Base-by-base conservation (phyloP, 1,140 invertebrate genomes). In the Dreissena rostriformis region DNA sequence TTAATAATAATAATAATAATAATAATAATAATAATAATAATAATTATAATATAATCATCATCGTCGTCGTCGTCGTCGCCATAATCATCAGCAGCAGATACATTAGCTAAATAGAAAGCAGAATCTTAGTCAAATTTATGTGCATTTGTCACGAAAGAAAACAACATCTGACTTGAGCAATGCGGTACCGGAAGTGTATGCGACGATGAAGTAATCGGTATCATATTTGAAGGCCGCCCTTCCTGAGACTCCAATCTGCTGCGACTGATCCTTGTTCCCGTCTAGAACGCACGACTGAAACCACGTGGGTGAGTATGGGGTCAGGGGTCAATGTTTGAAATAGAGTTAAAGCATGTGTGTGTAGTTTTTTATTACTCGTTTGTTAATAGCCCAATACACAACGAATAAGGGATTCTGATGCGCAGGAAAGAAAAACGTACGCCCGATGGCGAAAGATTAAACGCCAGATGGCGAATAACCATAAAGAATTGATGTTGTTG, bases 181-280 rank as follows among this genome's bases (percentile, higher is more conserved):
- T 6, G 71, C 71, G 6, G 70, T 12, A 12, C 80, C 80, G n/a
- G 71, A 65, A 29, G 80, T 82, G 63, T 82, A 82, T 0, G 71
- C 80, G 5, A 68, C 80, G 24, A 73, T 26, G 0, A 82, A 71
- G 53, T 82, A 67, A 14, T 67, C 63, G 22, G 61, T 71, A n/a
- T 82, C 80, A 49, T 63, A 82, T 73, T 75, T 65, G 53, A 82
- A 82, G 57, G 70, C 70, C 24, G 80, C 72, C 55, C 66, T 82
- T 39, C 39, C 49, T 0, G 61, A 49, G 51, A 75, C 80, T 1
- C 80, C 80, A 10, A 82, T 82, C 51, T 74, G 71, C 55, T 74
- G 63, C 49, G 72, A 71, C 51, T 82, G 70, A 24, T 55, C 51
- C 51, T 75, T 75, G 80, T 82, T 71, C 49, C 55, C 17, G 29